Evolutionary conservation across 1,140 invertebrate species (phyloP).

Genomic region (Cardiocondyla obscurior): DNA sequence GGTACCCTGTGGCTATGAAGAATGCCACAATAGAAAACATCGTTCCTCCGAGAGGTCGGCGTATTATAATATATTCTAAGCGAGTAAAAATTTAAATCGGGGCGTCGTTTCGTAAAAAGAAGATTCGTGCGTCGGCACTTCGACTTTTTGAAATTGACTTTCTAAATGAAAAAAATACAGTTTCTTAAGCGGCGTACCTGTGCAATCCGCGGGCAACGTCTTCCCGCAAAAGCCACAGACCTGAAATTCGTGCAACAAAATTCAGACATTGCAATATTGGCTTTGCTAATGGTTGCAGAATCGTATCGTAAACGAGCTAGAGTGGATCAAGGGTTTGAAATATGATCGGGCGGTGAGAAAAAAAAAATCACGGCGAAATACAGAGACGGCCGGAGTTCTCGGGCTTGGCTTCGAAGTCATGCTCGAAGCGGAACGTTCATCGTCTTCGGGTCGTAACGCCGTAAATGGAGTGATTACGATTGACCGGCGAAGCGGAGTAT

Average conservation of each 20-base stretch:
- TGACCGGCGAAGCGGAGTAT: not conserved
- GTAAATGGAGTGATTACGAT: slow-evolving; percentile 49
- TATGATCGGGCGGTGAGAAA: not conserved
- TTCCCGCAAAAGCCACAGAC: not conserved
- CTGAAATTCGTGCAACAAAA: not conserved
- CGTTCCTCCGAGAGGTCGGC: not conserved
- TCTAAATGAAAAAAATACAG: not conserved
- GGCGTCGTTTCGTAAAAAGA: not conserved
- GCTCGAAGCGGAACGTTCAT: not conserved
- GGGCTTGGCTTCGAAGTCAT: not conserved
- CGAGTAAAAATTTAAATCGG: not conserved
- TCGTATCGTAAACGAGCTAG: not conserved
- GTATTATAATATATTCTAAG: not conserved
- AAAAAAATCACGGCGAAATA: not conserved
- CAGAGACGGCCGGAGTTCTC: not conserved
- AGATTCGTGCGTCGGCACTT: not conserved
- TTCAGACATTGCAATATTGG: not conserved
- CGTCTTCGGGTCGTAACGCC: slow-evolving; percentile 20
- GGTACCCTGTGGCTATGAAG: not conserved
- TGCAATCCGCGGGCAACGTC: not conserved
- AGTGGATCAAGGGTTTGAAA: not conserved
- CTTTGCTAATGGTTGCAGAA: not conserved
- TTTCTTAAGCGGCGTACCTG: not conserved
- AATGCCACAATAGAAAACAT: not conserved
- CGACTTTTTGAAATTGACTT: not conserved